Base-by-base conservation (phyloP, 2,113 vertebrate genomes). In the Tragelaphus imberbis region DNA sequence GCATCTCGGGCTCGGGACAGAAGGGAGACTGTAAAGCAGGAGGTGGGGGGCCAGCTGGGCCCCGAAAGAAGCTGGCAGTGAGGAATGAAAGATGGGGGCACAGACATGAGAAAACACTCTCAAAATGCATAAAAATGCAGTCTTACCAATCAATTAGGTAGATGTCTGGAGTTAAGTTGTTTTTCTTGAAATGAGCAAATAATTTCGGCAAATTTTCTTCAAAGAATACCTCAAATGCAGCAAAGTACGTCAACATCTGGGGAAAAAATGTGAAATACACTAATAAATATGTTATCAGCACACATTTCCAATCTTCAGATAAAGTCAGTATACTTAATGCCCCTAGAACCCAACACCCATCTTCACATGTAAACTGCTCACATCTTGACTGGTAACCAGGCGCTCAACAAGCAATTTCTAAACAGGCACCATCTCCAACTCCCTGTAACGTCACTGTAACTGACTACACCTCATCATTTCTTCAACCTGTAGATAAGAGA, bases 131-230 rank as follows among this genome's bases (percentile, higher is more conserved):
- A 14, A n/a, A 84, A 36, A 75, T 3, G 1, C 36, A 7, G 15
- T 59, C 99, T 99, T 98, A 99, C 99, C 99, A 99, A 98, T 99
- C 99, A 61, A 99, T 99, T 89, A 99, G 99, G 98, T 99, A 99
- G 99, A 99, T 99, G 98, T 99, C 99, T 88, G 99, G 99, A 65
- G 99, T 99, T 97, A 99, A 96, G 98, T 99, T 99, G 98, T 99
- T 99, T 97, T 99, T 99, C 99, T 99, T 99, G 99, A 99, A 99
- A 99, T 99, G 99, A 98, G 99, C 99, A 99, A 99, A 99, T 97
- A 99, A 99, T 99, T 99, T 99, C 97, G 99, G 99, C 99, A 99
- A 98, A 93, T 99, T 99, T 98, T 99, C 99, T 99, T 99, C 99
- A 98, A 99, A 99, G 98, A 99, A 99, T 87, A 99, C 99, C 99